Evolutionary conservation across 92 coral and sea anemone genomes (phyloP).

Genomic region (Porites cylindrica): DNA sequence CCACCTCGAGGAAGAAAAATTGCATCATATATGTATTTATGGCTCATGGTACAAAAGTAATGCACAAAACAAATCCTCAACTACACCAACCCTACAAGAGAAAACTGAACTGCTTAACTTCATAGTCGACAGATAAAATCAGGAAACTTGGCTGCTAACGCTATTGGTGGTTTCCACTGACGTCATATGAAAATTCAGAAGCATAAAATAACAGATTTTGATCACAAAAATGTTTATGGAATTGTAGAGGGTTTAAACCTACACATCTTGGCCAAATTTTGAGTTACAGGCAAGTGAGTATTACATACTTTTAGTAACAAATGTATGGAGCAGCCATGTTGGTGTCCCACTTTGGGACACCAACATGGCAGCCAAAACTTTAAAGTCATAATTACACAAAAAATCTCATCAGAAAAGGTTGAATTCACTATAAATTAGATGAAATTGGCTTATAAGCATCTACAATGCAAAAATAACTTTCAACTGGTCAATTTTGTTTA

Average conservation of each 20-base stretch:
- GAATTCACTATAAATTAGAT: constrained; percentile 28
- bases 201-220: constrained; percentile 34
- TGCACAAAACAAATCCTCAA: constrained; percentile 13
- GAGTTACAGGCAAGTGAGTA: constrained; percentile 29
- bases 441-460: constrained; percentile 35
- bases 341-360: constrained; percentile 11
- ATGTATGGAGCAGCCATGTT: constrained; percentile 30
- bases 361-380: constrained; percentile 3
- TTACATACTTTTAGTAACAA: constrained; percentile 17
- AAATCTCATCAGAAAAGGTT: constrained; percentile 15
- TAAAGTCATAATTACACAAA: constrained; percentile 29
- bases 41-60: constrained; percentile 13
- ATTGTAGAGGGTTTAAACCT: constrained; percentile 38
- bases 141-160: constrained; percentile 14
- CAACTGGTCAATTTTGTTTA: constrained; percentile 5
- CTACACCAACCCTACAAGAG: constrained; percentile 18
- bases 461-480: constrained; percentile 25
- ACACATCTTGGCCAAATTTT: constrained; percentile 6
- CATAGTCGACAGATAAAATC: constrained; percentile 5
- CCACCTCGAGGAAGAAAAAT: constrained; percentile 23
- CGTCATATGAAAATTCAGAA: constrained; percentile 20
- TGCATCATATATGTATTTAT: constrained; percentile 13
- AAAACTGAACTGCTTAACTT: constrained; percentile 15
- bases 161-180: constrained; percentile 27
- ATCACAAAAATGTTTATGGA: constrained; percentile 28